Base-by-base conservation (phyloP, 2,113 vertebrate species). In the Nestor notabilis region DNA sequence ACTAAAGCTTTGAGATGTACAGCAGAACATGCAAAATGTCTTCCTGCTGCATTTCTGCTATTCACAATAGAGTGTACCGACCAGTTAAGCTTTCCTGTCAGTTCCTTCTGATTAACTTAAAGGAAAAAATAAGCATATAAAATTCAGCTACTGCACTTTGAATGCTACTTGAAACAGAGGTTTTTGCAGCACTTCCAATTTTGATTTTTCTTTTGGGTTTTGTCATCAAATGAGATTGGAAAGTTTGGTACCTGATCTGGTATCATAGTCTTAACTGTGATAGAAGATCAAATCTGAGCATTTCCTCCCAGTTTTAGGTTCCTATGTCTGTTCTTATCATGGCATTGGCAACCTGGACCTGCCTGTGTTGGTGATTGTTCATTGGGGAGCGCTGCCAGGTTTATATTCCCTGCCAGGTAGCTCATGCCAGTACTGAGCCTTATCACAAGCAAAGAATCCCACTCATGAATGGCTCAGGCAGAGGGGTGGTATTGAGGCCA, bases 381-480 rank as follows among this genome's bases (percentile, higher is more conserved):
- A 43, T 33, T 0, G 1, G 39, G 25, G 41, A 68, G 24, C 0
- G 1, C 68, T 80, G 50, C 33, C 56, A n/a, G 25, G 53, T 44
- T 70, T 44, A 8, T 37, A 17, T 58, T 28, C 19, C 43, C 25
- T 65, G 35, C 11, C 28, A 50, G 46, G 25, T 6, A 43, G 17
- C 31, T 60, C 13, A 10, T 20, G 5, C 9, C 18, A 70, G 29
- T 37, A 28, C 35, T 61, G 35, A 27, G 50, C 33, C 61, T 83
- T 70, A 66, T 50, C 56, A n/a, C 33, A 12, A 87, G 31, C 23
- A 35, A 58, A 68, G 50, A 37, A 44, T 64, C 64, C 43, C 17
- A 1, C 29, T 65, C 11, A 2, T 75, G 17, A 63, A 35, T 33
- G n/a, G 6, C 23, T 69, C 3, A 4, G 58, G 63, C 29, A 37